Base-by-base conservation (phyloP, 2,888 invertebrate genomes). In the Ferdinandea cuprea region DNA sequence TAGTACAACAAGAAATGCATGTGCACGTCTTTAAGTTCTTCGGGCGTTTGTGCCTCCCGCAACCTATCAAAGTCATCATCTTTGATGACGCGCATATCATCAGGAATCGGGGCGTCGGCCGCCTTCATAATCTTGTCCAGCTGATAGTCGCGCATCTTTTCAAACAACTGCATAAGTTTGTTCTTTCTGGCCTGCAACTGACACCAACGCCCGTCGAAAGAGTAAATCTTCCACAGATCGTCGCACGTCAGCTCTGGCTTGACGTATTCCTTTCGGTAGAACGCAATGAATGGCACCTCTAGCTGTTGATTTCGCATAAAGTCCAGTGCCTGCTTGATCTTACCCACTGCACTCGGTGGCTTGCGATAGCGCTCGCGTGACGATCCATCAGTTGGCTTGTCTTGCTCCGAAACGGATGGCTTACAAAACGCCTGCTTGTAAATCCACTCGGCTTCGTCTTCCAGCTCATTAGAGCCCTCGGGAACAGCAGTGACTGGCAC, bases 281-380 rank as follows among this genome's bases (percentile, higher is more conserved):
- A 99, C 0, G 98, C 98, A 87, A 99, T 99, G 90, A 99, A 99
- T 0, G 99, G 99, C 44, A 99, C 98, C 92, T 99, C 99, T 85
- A 98, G 92, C 54, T 96, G 95, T 88, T 98, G 97, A 89, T 98
- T 98, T 42, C 99, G 92, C 94, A 99, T 98, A 89, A 98, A 98
- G 88, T 98, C 97, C 19, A 99, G 91, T 0, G 98, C 97, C 90
- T 98, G 97, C 50, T 96, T 94, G 61, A 99, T 99, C 92, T 98
- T 98, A n/a, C 94, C 94, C 17, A 97, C 93, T 0, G 96, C 94
- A 81, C 92, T 92, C 90, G 94, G 85, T 91, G 94, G 96, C 91
- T 95, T 95, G 4, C 93, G 92, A 66, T 92, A 91, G 77, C 92
- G 92, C 13, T 89, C 88, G 0, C 89, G 90, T 35, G 69, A 65